phyloP scores from a whole-genome alignment of 2,888 invertebrate genomes.

The Vanessa cardui region DNA sequence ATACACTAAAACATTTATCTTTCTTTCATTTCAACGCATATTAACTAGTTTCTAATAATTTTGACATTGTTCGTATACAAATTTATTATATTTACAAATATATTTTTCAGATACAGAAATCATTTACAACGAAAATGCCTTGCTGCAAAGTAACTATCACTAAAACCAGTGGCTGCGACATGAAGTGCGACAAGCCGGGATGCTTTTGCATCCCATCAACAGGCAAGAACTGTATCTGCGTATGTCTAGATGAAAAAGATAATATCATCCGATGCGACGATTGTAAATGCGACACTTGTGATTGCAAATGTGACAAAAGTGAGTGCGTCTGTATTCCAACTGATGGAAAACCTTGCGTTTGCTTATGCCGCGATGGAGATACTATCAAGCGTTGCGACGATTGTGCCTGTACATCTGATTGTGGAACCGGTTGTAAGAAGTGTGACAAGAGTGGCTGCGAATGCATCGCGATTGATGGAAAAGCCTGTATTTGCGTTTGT shows the following conservation, averaged over 20 bases:
- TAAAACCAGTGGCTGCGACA: not conserved
- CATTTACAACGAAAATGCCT: not conserved
- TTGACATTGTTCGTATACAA: not conserved
- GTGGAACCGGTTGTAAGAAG: not conserved
- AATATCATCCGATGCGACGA: slow-evolving; percentile 3
- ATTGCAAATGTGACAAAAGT: not conserved
- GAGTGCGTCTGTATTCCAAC: not conserved
- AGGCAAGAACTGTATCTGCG: not conserved
- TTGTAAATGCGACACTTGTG: not conserved
- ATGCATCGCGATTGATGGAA: slow-evolving; percentile 3
- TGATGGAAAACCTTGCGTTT: not conserved
- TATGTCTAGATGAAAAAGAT: not conserved
- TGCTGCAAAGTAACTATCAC: slow-evolving; percentile 5
- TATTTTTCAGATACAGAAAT: not conserved
- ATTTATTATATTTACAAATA: not conserved
- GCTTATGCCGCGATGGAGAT: not conserved
- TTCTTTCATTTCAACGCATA: no score
- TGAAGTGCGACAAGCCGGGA: slow-evolving; percentile 4
- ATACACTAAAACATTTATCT: no score
- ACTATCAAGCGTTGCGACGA: not conserved
- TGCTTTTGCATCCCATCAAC: not conserved
- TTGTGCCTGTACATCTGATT: not conserved
- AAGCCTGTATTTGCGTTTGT: not conserved
- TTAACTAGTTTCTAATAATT: not conserved
- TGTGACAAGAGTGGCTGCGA: not conserved